phyloP scores from a whole-genome alignment of 2,113 vertebrate genomes.

The Etheostoma spectabile region DNA sequence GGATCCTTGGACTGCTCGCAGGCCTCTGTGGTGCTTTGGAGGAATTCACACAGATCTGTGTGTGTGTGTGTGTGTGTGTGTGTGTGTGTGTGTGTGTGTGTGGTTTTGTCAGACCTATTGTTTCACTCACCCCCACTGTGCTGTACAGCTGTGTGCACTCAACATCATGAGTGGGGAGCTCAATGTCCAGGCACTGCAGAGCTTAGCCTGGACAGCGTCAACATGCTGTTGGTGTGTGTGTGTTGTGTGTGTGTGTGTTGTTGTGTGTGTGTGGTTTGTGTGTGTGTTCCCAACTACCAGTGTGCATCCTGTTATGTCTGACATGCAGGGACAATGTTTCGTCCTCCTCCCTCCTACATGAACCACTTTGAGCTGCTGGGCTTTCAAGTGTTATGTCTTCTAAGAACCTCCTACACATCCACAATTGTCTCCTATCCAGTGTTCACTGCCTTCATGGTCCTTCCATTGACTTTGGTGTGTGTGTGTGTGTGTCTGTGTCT shows the following conservation, averaged over 20 bases:
- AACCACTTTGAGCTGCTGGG: conserved; percentile 55
- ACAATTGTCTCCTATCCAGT: conserved; percentile 60
- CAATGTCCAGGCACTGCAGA: conserved; percentile 48
- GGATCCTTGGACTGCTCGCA: conserved; percentile 46
- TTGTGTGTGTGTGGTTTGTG: conserved; percentile 13
- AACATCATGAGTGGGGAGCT: conserved; percentile 23
- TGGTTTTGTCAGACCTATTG: conserved; percentile 53
- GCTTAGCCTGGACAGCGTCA: conserved; percentile 47
- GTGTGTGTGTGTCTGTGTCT: conserved; percentile 17
- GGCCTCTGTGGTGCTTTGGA: conserved; percentile 51
- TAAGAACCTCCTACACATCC: conserved; percentile 48
- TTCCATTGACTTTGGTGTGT: conserved; percentile 57
- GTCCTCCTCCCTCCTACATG: conserved; percentile 46
- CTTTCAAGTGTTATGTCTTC: conserved; percentile 66
- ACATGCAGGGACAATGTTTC: conserved; percentile 50
- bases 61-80: background rate
- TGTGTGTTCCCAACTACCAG: conserved; percentile 18
- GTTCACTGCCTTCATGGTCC: conserved; percentile 50
- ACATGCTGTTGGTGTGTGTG: conserved; percentile 14
- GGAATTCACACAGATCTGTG: conserved; percentile 48
- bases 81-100: background rate
- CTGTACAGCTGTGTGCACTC: conserved; percentile 22
- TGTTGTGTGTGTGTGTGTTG: conserved; percentile 11
- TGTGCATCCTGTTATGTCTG: conserved; percentile 61
- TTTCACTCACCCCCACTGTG: conserved; percentile 41